These are phyloP conservation scores for Tetropium fuscum DNA, from an alignment of 2,888 invertebrate species.

Conservation along the genomic window DNA sequence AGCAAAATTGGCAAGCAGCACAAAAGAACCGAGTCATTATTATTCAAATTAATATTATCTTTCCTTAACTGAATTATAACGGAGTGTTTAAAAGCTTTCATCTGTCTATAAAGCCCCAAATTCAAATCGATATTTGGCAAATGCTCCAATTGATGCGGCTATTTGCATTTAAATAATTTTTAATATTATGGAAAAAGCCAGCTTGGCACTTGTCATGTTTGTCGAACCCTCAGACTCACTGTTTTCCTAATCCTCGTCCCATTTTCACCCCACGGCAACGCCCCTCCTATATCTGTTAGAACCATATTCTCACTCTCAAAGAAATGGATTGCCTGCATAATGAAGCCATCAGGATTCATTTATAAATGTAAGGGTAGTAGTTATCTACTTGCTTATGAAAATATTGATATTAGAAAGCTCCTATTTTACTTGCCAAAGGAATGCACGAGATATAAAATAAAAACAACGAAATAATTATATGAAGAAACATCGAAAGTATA, in stretches of 20 bases:
- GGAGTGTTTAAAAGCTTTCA: conserved; percentile 31
- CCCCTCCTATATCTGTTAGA: conserved; percentile 22
- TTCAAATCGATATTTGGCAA: conserved; percentile 25
- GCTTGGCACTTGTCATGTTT: conserved; percentile 30
- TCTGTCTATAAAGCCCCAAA: conserved; percentile 23
- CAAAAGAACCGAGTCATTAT: conserved; percentile 31
- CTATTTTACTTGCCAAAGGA: too few relatives aligned
- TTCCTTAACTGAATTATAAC: conserved; percentile 29
- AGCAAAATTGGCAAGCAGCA: conserved; percentile 22
- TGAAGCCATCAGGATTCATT: background rate
- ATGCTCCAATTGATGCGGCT: conserved; percentile 22
- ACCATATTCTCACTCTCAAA: conserved; percentile 22
- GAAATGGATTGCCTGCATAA: background rate
- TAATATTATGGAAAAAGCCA: conserved; percentile 29
- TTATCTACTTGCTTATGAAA: too few relatives aligned
- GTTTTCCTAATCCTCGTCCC: conserved; percentile 17
- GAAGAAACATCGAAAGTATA: too few relatives aligned
- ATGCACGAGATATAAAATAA: too few relatives aligned
- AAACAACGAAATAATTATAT: too few relatives aligned
- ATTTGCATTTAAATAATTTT: conserved; percentile 33
- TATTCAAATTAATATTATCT: conserved; percentile 38
- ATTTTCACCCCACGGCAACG: conserved; percentile 9
- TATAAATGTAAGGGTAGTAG: background rate
- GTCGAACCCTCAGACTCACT: conserved; percentile 23
- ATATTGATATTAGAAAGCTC: too few relatives aligned